Conservation (phyloP, 2,797 vertebrate genomes). For the Rhabdomys pumilio region DNA sequence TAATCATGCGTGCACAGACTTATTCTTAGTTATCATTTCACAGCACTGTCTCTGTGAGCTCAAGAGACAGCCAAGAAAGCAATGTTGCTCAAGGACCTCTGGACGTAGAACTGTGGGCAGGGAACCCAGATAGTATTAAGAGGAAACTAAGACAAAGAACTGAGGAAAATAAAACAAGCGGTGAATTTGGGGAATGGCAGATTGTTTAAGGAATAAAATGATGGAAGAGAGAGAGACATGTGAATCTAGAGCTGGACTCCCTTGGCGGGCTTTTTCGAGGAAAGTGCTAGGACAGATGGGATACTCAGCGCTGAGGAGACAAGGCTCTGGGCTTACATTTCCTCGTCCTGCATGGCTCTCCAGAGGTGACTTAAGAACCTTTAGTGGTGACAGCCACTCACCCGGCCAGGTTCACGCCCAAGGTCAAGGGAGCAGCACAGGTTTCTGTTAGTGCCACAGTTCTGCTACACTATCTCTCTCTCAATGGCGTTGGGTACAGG, state of each 20-base stretch:
- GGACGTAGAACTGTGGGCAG: background rate
- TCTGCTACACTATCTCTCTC: background rate
- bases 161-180: background rate
- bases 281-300: background rate
- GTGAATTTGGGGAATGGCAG: background rate
- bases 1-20: background rate
- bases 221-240: background rate
- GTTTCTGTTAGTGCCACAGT: too few relatives aligned
- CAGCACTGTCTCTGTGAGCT: background rate
- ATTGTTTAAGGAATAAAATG: background rate
- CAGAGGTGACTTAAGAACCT: background rate
- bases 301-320: background rate
- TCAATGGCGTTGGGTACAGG: background rate
- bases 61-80: background rate
- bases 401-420: background rate
- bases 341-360: background rate
- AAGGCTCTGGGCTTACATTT: background rate
- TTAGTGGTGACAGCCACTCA: background rate
- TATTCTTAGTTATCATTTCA: constrained; percentile 2
- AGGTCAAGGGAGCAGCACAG: background rate
- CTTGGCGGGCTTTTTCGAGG: background rate
- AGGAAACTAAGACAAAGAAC: background rate
- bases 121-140: background rate
- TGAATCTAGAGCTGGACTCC: background rate
- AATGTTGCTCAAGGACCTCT: background rate